Evolutionary conservation across 2,797 vertebrate genomes (phyloP).

Genomic region (Acrocephalus scirpaceus): DNA sequence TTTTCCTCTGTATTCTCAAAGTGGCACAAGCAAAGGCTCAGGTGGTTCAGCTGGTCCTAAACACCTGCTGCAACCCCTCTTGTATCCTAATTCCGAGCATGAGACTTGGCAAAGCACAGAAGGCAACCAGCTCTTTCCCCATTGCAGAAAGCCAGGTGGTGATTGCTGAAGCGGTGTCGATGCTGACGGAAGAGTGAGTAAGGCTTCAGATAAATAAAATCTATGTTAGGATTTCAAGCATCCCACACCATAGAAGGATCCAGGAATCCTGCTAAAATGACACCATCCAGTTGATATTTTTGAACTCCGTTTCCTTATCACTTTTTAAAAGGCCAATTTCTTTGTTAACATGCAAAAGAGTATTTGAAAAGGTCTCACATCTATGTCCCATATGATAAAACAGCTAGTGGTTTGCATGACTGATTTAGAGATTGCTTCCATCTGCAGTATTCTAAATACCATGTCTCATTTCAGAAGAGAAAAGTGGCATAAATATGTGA

Average conservation of each 20-base stretch:
- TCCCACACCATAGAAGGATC: neutral
- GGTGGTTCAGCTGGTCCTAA: neutral
- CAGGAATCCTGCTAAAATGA: conserved; percentile 5
- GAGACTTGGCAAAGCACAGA: neutral
- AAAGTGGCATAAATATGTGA: conserved; percentile 39
- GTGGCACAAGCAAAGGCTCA: neutral
- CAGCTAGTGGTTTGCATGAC: conserved; percentile 8
- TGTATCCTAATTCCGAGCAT: neutral
- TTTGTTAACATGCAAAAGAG: conserved; percentile 20
- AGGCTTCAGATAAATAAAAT: neutral
- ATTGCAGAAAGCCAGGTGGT: neutral
- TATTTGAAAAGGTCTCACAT: conserved; percentile 27
- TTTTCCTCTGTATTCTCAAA: neutral
- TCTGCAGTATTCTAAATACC: conserved; percentile 43
- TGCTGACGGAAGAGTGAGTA: neutral
- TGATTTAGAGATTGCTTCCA: conserved; percentile 46
- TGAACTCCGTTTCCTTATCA: conserved; percentile 7
- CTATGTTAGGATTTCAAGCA: conserved; percentile 5
- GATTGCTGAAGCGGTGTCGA: neutral
- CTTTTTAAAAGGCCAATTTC: conserved; percentile 33
- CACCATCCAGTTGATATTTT: neutral
- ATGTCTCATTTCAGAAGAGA: conserved; percentile 35
- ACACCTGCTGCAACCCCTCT: rapidly evolving
- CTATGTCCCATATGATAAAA: conserved; percentile 1
- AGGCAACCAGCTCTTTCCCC: neutral